A percentile compares a stretch with the other conserved stretches of the same genome.
phyloP scores from a whole-genome alignment of 2,113 vertebrate genomes.

The Microcebus griseorufus region DNA sequence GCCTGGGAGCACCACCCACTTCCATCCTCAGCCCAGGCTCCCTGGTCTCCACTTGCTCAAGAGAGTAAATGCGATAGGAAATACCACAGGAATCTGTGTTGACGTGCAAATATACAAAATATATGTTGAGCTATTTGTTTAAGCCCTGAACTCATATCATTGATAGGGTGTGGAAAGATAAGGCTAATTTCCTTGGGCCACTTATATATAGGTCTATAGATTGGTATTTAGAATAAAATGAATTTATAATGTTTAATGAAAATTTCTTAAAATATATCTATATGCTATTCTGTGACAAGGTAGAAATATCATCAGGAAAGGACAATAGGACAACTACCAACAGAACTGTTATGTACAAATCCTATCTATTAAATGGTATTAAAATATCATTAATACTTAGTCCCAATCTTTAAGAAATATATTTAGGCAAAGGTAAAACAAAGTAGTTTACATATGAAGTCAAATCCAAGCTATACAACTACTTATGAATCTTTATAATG shows the following conservation, averaged over 20 bases:
- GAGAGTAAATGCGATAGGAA: background rate
- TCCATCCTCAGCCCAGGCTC: background rate
- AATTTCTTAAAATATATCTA: background rate
- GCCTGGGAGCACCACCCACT: background rate
- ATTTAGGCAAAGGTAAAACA: background rate
- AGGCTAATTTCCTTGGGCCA: background rate
- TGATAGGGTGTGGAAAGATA: background rate
- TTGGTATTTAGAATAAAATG: background rate
- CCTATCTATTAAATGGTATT: background rate
- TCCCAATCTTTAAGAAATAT: background rate
- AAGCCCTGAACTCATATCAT: background rate
- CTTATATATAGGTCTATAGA: background rate
- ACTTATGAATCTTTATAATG: slow-evolving; percentile 52
- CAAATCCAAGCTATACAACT: slow-evolving; percentile 5
- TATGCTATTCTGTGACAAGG: background rate
- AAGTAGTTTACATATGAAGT: slow-evolving; percentile 56
- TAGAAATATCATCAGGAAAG: background rate
- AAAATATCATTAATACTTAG: background rate
- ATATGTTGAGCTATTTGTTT: background rate
- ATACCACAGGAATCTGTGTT: background rate
- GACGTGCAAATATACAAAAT: background rate
- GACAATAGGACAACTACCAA: background rate
- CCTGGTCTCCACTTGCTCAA: background rate
- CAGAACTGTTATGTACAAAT: background rate
- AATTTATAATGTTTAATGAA: background rate